Base-by-base conservation (phyloP, 2,113 vertebrate species). In the Eidolon helvum region DNA sequence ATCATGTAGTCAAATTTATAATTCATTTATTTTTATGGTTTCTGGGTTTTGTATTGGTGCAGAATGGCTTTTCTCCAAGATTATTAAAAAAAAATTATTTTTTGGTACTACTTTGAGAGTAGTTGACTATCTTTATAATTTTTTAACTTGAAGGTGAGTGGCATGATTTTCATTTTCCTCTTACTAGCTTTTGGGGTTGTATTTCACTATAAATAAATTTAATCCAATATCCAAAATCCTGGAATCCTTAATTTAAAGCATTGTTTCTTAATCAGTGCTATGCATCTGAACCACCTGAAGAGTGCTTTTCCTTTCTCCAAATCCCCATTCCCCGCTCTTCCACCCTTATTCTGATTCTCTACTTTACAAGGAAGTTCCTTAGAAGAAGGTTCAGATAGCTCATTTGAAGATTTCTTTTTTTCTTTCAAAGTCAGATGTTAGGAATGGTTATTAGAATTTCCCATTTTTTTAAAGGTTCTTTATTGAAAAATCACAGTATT, bases 11-110 rank as follows among this genome's bases (percentile, higher is more conserved):
- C 26, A 94, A 5, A 24, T 88, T 92, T 86, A 66, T 85, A 84
- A 87, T 90, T 96, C 11, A 59, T 85, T 94, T 85, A 8, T 22
- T 90, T 89, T 91, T 48, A 80, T 85, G 71, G 30, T 71, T 89
- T 48, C 66, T 91, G 65, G 10, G 18, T 61, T 87, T 96, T 94
- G 18, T 80, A 72, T 75, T 59, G 24, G 10, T 55, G 43, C 78
- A 92, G 92, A 55, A 87, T 66, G 53, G 78, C 8, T 2, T 94
- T 95, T 79, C 72, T 74, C 18, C 12, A 77, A 45, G 86, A 93
- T 68, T 63, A 80, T 86, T 43, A 30, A 35, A 35, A 26, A 75
- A 50, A 61, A 21, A 7, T 14, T 40, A 2, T 43, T 53, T 68
- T 93, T 90, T 65, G 28, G 15, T 89, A 19, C 3, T 21, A 33